A percentile compares a stretch with the other conserved stretches of the same genome.
Evolutionary conservation across 2,113 vertebrate species (phyloP).

Genomic region (Chlamydotis undulata): DNA sequence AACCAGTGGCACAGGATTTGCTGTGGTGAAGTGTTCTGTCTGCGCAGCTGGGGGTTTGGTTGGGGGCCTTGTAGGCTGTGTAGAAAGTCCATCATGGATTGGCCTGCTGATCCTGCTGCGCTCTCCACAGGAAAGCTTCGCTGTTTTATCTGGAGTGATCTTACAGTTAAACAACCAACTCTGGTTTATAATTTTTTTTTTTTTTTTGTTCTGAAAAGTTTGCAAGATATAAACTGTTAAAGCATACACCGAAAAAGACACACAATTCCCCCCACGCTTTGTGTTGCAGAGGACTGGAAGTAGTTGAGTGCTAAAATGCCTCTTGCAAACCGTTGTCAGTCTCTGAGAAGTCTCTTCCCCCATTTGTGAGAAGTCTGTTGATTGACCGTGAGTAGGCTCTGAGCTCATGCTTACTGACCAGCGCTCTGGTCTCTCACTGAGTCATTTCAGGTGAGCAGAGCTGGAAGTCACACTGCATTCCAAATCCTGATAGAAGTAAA

Average conservation of each 20-base stretch:
- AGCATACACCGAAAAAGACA: neutral
- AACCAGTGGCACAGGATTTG: slow-evolving; percentile 24
- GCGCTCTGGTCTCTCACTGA: neutral
- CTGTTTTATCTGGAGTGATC: neutral
- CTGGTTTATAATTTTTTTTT: neutral
- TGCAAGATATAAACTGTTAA: neutral
- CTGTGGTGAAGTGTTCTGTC: neutral
- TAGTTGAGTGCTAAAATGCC: neutral
- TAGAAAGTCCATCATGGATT: neutral
- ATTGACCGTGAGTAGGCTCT: neutral
- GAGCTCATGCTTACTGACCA: neutral
- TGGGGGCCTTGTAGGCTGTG: neutral
- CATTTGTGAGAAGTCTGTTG: neutral
- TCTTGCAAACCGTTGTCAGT: neutral
- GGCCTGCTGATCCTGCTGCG: neutral
- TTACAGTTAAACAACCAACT: neutral
- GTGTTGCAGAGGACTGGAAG: neutral
- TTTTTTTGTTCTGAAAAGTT: neutral
- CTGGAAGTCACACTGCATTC: neutral
- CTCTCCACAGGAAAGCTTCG: neutral
- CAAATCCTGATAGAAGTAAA: slow-evolving; percentile 1
- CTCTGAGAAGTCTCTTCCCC: neutral
- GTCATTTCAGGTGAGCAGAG: slow-evolving; percentile 36
- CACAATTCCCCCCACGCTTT: neutral
- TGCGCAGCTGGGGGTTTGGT: neutral